Conservation (phyloP, 2,113 vertebrate genomes). For the Zingel zingel region DNA sequence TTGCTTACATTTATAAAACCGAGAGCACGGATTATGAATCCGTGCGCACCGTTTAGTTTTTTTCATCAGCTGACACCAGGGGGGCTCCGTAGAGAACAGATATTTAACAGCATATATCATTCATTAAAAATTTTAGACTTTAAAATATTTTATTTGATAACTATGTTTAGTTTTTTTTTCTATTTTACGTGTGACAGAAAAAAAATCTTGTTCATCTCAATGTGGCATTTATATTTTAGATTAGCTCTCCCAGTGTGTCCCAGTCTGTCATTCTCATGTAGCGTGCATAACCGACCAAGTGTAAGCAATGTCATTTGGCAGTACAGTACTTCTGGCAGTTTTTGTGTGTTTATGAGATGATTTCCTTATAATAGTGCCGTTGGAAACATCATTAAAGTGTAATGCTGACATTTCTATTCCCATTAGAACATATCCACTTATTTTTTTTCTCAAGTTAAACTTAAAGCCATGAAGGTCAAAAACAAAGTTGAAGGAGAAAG, state of each 20-base stretch:
- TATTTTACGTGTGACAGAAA: background rate
- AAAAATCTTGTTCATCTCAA: constrained; percentile 1
- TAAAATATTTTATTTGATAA: background rate
- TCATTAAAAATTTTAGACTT: no score
- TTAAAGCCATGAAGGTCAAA: constrained; percentile 17
- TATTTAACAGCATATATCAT: background rate
- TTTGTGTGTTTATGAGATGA: constrained; percentile 7
- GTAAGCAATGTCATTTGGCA: constrained; percentile 16
- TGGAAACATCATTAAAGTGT: constrained; percentile 45
- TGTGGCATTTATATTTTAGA: background rate
- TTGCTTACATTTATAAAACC: no score
- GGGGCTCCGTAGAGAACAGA: constrained; percentile 12
- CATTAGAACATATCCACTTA: constrained; percentile 7
- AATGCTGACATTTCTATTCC: constrained; percentile 8
- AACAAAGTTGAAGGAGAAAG: constrained; percentile 8
- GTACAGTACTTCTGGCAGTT: background rate
- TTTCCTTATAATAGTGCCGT: background rate
- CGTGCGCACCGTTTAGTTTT: no score
- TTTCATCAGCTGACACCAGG: no score
- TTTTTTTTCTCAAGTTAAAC: background rate
- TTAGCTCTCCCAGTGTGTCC: background rate
- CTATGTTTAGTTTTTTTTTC: background rate
- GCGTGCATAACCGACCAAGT: background rate
- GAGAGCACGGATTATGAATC: no score
- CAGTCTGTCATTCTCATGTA: background rate